Evolutionary conservation across 2,113 vertebrate species (phyloP), one percentile per base, ranked within the genome.

Genomic region (Dasyornis broadbenti): DNA sequence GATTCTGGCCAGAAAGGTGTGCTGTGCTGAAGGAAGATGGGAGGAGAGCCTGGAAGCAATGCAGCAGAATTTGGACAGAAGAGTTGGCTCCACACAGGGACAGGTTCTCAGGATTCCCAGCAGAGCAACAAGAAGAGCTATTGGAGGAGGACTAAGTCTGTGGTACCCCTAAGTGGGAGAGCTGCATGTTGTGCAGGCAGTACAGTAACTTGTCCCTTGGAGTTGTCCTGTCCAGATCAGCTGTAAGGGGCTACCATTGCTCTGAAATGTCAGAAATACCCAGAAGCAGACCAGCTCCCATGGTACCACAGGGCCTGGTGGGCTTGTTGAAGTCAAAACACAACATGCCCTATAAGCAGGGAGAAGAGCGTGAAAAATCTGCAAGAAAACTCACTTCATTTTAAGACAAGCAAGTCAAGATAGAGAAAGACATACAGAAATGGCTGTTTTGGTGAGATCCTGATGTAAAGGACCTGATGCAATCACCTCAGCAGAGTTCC

Each of bases 1-100:
- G 91, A 94, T 90, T 93, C 71, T 40, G 33, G 82, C 92, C 93
- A 95, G 86, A 78, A 84, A 83, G 82, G 10, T 66, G 66, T 90
- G 63, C 28, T 87, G 40, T 45, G 31, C 53, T 66, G 79, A 54
- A 71, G 47, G 28, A 73, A 83, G 35, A 52, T 86, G 66, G 90
- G 90, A 85, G 79, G 85, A 94, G 79, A 65, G 47, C 71, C 82
- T 54, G 60, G 76, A 30, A 90, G 85, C 39, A 80, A 56, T 5
- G 20, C 22, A 81, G 28, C 42, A 88, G 59, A 50, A 63, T 88
- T 88, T 81, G 56, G 52, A 93, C 91, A 90, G 75, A 86, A 37
- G 44, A 35, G 22, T 15, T 90, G 79, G 8, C 59, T 80, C 47
- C 37, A 49, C 5, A 20, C 44, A 86, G 31, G 42, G 30, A 54